These are phyloP conservation scores for Nephrocerus scutellatus DNA, from an alignment of 2,888 invertebrate species.

Conservation along the genomic window DNA sequence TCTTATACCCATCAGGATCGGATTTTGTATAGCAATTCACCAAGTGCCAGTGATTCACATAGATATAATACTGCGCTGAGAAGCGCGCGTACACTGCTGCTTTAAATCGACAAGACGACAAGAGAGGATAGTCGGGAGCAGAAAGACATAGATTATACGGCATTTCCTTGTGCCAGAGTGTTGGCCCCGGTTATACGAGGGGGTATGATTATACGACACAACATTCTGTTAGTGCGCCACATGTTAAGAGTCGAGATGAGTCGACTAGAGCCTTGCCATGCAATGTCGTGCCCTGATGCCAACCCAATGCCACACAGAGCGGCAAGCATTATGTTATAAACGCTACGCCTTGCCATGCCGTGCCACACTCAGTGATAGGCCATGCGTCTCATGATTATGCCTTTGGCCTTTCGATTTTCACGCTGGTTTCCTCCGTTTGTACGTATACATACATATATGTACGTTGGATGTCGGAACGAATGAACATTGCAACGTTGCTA, in stretches of 20 bases:
- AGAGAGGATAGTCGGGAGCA: no score
- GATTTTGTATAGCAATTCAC: no score
- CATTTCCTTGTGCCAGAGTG: slow-evolving; percentile 23
- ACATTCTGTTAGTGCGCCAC: no score
- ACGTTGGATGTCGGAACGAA: no score
- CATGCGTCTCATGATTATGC: slow-evolving; percentile 27
- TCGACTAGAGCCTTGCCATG: slow-evolving; percentile 22
- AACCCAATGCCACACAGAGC: slow-evolving; percentile 9
- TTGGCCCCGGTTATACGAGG: slow-evolving; percentile 15
- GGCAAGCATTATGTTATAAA: slow-evolving; percentile 1
- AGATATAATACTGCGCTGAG: no score
- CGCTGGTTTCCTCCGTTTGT: slow-evolving; percentile 20
- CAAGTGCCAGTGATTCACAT: no score
- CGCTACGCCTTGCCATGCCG: slow-evolving; percentile 2
- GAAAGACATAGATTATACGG: slow-evolving; percentile 23
- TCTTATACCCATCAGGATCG: no score
- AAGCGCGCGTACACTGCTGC: no score
- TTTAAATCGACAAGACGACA: no score
- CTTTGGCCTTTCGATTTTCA: slow-evolving; percentile 28
- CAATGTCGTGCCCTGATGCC: slow-evolving; percentile 18
- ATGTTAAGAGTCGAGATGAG: no score
- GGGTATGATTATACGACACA: no score
- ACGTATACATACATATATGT: slow-evolving; percentile 3
- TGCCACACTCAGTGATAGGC: slow-evolving; percentile 20
- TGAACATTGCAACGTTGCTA: slow-evolving; percentile 9